Conservation (phyloP, 2,113 vertebrate genomes). For the Otocyon megalotis region DNA sequence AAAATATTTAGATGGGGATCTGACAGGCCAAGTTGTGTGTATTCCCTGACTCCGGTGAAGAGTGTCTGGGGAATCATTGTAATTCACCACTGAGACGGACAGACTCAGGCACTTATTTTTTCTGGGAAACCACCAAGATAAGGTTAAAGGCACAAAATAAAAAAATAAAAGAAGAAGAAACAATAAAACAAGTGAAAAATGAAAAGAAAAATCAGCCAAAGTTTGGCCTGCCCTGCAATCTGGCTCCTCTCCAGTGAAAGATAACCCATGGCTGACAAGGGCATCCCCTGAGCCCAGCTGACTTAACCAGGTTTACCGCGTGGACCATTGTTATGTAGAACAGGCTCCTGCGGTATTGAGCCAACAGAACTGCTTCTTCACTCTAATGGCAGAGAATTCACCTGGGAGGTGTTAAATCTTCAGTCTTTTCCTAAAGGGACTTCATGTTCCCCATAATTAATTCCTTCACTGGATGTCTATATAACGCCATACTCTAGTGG, state of each 20-base stretch:
- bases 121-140: constrained; percentile 19
- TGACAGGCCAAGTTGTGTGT: neutral
- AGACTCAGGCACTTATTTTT: neutral
- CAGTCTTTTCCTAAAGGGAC: constrained; percentile 50
- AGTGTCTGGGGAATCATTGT: neutral
- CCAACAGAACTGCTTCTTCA: neutral
- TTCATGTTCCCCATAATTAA: constrained; percentile 67
- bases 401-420: constrained; percentile 66
- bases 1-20: constrained; percentile 54
- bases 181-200: neutral
- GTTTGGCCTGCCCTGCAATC: neutral
- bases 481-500: constrained; percentile 43
- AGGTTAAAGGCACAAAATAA: neutral
- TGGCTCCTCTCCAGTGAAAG: neutral
- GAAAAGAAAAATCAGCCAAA: neutral
- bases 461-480: constrained; percentile 75
- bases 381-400: constrained; percentile 41
- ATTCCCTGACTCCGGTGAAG: neutral
- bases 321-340: constrained; percentile 21
- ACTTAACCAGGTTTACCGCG: neutral
- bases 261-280: neutral
- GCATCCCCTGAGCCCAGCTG: neutral
- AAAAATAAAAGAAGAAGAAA: neutral
- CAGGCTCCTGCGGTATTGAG: neutral
- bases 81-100: neutral